Conservation (phyloP, 2,113 vertebrate species). For the Corythaixoides concolor region DNA sequence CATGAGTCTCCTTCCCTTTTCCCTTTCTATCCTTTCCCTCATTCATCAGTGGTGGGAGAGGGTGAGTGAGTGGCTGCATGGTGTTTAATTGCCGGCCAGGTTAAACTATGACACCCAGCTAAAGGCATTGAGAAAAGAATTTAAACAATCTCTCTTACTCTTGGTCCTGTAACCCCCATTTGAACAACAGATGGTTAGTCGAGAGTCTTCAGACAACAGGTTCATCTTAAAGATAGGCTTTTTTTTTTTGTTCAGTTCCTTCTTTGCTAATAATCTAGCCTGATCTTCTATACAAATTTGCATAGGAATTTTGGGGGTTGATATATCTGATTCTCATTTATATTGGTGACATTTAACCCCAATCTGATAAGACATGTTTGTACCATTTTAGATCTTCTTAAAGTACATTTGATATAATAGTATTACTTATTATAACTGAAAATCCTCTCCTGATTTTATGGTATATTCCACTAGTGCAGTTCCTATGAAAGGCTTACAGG, state of each 20-base stretch:
- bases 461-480: background rate
- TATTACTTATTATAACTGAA: background rate
- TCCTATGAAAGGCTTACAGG: background rate
- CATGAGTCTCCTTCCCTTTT: too few relatives aligned
- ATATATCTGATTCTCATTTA: background rate
- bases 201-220: background rate
- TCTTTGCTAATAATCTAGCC: background rate
- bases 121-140: background rate
- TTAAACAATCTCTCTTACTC: background rate
- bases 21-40: too few relatives aligned
- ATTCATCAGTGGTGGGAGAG: too few relatives aligned
- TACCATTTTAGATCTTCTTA: background rate
- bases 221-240: background rate
- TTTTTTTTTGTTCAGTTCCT: background rate
- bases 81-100: too few relatives aligned
- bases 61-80: too few relatives aligned
- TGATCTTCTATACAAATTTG: background rate
- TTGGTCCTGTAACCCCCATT: background rate
- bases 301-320: rapidly evolving
- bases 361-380: background rate
- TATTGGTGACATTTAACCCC: background rate
- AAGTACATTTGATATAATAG: background rate
- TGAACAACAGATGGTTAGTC: background rate
- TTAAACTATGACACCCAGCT: background rate
- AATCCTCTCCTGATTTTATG: background rate